Evolutionary conservation across 2,888 invertebrate species (phyloP).

Genomic region (Eurois occulta): DNA sequence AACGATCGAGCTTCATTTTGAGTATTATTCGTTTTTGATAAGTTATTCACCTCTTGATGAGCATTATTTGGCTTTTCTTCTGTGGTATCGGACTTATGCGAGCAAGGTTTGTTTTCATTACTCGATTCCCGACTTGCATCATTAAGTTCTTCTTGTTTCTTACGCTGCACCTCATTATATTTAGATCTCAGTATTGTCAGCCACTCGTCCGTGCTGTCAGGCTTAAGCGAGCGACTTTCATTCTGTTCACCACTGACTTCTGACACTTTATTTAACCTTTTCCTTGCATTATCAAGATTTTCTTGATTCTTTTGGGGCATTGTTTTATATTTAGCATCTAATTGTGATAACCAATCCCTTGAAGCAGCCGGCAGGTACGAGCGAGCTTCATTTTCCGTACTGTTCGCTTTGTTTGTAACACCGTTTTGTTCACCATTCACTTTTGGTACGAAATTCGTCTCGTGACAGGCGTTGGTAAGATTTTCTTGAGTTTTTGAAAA

Average conservation of each 20-base stretch:
- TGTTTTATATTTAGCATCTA: constrained; percentile 87
- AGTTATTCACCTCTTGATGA: not conserved
- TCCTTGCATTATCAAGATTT: constrained; percentile 7
- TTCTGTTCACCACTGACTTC: not conserved
- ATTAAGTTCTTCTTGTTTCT: constrained; percentile 82
- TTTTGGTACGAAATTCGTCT: constrained; percentile 8
- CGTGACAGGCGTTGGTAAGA: not conserved
- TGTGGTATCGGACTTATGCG: constrained; percentile 75
- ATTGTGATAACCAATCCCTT: constrained; percentile 89
- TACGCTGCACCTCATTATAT: constrained; percentile 64
- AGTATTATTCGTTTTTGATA: constrained; percentile 1
- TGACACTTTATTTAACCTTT: constrained; percentile 4
- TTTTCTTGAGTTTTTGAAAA: constrained; percentile 10
- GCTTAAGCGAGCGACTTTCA: not conserved
- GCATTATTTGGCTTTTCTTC: not conserved
- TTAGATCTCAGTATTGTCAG: not conserved
- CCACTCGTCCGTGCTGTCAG: constrained; percentile 8
- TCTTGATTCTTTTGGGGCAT: constrained; percentile 39
- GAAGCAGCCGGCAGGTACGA: constrained; percentile 66
- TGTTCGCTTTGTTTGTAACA: not conserved
- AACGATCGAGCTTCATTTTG: constrained; percentile 16
- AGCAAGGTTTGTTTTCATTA: constrained; percentile 81
- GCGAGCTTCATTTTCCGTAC: constrained; percentile 1
- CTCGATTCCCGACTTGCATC: constrained; percentile 84
- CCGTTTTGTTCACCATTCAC: not conserved